These are phyloP conservation scores for Spodoptera exigua DNA, from an alignment of 2,888 invertebrate species.

Conservation along the genomic window DNA sequence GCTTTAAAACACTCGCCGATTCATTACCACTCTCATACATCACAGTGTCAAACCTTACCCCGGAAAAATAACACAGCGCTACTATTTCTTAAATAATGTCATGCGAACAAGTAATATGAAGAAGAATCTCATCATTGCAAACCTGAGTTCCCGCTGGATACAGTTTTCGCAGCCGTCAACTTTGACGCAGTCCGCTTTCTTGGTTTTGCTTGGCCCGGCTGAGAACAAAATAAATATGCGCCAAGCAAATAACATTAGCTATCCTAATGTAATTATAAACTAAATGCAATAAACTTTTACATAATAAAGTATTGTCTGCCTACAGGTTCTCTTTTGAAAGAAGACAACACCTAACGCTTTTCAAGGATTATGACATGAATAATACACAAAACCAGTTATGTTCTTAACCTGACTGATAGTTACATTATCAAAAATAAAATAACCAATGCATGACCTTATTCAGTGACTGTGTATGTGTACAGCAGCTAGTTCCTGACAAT, in stretches of 20 bases:
- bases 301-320: slow-evolving; percentile 11
- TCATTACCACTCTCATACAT: slow-evolving; percentile 46
- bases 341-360: no score
- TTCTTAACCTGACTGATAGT: no score
- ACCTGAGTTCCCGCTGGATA: slow-evolving; percentile 77
- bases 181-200: slow-evolving; percentile 69
- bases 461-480: no score
- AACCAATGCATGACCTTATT: no score
- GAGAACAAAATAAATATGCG: slow-evolving; percentile 84
- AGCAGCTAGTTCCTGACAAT: no score
- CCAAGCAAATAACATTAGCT: slow-evolving; percentile 79
- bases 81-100: slow-evolving; percentile 56
- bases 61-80: slow-evolving; percentile 38
- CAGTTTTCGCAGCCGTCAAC: slow-evolving; percentile 75
- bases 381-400: no score
- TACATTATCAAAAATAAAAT: no score
- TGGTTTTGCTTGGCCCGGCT: slow-evolving; percentile 78
- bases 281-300: slow-evolving; percentile 22
- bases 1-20: slow-evolving; percentile 58
- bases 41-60: slow-evolving; percentile 27
- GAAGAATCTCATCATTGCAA: slow-evolving; percentile 73
- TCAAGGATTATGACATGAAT: no score
- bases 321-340: no score
- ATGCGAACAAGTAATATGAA: slow-evolving; percentile 67
- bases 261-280: slow-evolving; percentile 41